phyloP scores from a whole-genome alignment of 1,140 invertebrate species.

The Formica selysi region DNA sequence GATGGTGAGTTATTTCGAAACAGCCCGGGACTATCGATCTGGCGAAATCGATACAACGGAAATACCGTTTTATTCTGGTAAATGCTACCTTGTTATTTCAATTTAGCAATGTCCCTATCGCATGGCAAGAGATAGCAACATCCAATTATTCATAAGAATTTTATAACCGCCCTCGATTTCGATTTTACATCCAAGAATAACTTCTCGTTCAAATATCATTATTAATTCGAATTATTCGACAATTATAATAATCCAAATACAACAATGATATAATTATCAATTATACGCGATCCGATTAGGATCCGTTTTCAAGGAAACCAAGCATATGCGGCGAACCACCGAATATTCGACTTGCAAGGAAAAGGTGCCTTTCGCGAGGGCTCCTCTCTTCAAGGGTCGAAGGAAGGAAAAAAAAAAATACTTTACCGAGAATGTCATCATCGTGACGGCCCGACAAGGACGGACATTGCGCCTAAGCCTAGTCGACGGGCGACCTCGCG shows the following conservation, averaged over 20 bases:
- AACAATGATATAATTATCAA: background rate
- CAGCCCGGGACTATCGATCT: slow-evolving; percentile 55
- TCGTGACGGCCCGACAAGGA: background rate
- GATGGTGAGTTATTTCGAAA: slow-evolving; percentile 54
- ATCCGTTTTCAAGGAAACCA: no score
- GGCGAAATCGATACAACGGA: slow-evolving; percentile 59
- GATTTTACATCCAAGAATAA: background rate
- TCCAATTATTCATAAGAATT: background rate
- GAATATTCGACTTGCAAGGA: background rate
- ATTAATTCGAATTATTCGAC: background rate
- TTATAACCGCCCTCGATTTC: background rate
- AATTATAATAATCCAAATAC: background rate
- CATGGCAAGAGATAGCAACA: background rate
- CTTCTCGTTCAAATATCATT: background rate
- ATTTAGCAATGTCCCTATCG: slow-evolving; percentile 20
- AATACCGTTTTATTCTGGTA: slow-evolving; percentile 62
- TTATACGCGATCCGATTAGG: background rate
- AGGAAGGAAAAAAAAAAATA: background rate
- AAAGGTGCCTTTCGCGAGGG: background rate
- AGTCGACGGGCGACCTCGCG: slow-evolving; percentile 21
- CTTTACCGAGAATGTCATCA: background rate
- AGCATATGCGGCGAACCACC: background rate
- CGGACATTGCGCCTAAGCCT: background rate
- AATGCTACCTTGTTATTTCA: slow-evolving; percentile 57
- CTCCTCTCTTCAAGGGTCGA: no score